Evolutionary conservation across 2,797 vertebrate genomes (phyloP).

Genomic region (Mus spretus): DNA sequence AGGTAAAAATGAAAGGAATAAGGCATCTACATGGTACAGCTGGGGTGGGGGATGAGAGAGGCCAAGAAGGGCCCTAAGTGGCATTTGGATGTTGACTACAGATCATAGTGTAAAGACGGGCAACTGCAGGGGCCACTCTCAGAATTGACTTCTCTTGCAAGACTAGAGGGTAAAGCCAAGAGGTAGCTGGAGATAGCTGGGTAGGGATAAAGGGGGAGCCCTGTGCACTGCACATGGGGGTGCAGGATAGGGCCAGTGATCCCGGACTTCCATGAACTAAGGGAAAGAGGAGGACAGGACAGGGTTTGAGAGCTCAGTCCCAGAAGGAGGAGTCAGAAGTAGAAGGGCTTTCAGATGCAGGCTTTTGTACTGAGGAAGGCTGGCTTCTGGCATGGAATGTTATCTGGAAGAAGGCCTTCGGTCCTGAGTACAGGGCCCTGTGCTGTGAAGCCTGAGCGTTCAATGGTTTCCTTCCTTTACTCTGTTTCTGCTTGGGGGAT

Average conservation of each 20-base stretch:
- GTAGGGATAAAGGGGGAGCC: not conserved
- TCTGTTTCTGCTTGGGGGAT: not conserved
- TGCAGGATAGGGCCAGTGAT: not conserved
- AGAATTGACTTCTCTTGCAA: not conserved
- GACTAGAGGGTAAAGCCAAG: not conserved
- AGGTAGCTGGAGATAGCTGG: not conserved
- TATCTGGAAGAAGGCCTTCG: not conserved
- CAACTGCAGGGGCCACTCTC: not conserved
- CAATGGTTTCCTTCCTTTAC: not conserved
- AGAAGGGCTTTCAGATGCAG: not conserved
- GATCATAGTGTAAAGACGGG: not conserved
- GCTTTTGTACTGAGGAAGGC: not conserved
- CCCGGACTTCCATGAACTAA: not conserved
- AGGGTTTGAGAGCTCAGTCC: not conserved
- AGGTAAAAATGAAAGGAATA: not conserved
- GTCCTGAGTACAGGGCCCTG: not conserved
- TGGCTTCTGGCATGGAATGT: not conserved
- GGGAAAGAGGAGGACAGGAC: not conserved
- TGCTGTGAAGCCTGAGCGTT: not conserved
- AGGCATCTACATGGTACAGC: not conserved
- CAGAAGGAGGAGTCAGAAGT: not conserved
- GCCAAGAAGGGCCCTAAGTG: not conserved
- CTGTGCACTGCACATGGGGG: not conserved
- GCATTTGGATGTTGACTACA: not conserved
- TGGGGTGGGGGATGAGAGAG: not conserved